Evolutionary conservation across 92 coral and sea anemone species (phyloP), one percentile per base, ranked within the genome.

Genomic region (Palythoa grandiflora): DNA sequence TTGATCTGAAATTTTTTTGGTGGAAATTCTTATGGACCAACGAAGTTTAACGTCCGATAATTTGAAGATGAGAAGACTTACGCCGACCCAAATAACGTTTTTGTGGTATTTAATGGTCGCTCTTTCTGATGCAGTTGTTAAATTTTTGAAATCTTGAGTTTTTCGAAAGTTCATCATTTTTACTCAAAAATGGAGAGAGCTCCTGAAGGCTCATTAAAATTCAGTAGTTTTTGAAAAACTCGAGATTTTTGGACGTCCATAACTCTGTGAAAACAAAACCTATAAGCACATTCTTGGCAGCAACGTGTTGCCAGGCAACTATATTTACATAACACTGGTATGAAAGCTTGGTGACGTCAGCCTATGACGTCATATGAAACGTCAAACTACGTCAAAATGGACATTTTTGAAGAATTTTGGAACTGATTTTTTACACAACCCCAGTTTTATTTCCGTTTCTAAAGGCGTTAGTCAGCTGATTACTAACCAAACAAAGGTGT

Each of bases 331-430:
- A 20, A 68, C 5, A 68, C 13, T 28, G 2, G 15, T 28, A 6
- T 5, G 48, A 37, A 71, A 2, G 40, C 17, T 71, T 71, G 2
- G 50, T 8, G 75, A 36, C 75, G 75, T 71, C 48, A 71, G 48
- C 75, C 75, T 0, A 71, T 37, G 75, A 71, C 75, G 75, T 71
- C 15, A 12, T 71, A 71, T 71, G 17, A 2, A 37, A 1, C 75
- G 50, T 71, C 75, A 71, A 71, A 12, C 15, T 71, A 71, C 75
- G 0, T 47, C 47, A 71, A 71, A 71, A 71, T 71, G 75, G 75
- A 71, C 75, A 28, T 36, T 7, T 71, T 71, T 37, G 40, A 71
- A 37, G 36, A 35, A 1, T 6, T 71, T 71, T 36, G 75, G 75
- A 71, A 71, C 17, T 0, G 9, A 6, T 37, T 71, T 71, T 12